A percentile compares a stretch with the other conserved stretches of the same genome.
These are phyloP conservation scores for Calliopum simillimum DNA, from an alignment of 2,888 invertebrate species.

Conservation along the genomic window DNA sequence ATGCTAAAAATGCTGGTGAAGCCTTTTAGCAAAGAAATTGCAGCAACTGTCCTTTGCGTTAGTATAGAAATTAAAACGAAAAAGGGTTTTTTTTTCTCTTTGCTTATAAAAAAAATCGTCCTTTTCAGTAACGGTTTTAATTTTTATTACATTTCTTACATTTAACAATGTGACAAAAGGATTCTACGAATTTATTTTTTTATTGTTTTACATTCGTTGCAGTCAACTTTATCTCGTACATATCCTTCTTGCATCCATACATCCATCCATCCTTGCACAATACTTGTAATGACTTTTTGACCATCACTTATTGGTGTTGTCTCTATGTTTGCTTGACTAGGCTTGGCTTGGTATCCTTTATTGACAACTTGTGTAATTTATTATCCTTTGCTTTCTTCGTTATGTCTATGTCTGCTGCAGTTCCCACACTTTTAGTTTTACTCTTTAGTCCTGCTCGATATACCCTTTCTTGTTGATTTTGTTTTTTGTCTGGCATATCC, in stretches of 20 bases:
- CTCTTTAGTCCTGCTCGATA: constrained; percentile 6
- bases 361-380: constrained; percentile 19
- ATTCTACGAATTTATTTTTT: constrained; percentile 32
- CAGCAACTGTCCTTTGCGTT: not conserved
- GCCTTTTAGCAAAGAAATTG: not conserved
- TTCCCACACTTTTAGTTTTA: constrained; percentile 22
- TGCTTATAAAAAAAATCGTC: not conserved
- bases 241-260: not conserved
- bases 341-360: not conserved
- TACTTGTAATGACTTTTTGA: constrained; percentile 23
- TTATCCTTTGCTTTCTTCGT: not conserved
- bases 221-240: not conserved
- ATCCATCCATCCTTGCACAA: constrained; percentile 10
- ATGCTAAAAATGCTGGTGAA: not conserved
- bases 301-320: constrained; percentile 2
- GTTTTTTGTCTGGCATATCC: not conserved
- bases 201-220: constrained; percentile 1
- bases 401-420: not conserved
- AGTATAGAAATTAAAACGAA: too few species aligned
- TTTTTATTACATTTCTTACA: not conserved
- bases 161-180: constrained; percentile 12
- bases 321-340: not conserved
- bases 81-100: too few species aligned
- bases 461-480: not conserved
- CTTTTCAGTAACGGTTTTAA: not conserved